Base-by-base conservation (phyloP, 2,888 invertebrate species). In the Philhelius pedissequus region DNA sequence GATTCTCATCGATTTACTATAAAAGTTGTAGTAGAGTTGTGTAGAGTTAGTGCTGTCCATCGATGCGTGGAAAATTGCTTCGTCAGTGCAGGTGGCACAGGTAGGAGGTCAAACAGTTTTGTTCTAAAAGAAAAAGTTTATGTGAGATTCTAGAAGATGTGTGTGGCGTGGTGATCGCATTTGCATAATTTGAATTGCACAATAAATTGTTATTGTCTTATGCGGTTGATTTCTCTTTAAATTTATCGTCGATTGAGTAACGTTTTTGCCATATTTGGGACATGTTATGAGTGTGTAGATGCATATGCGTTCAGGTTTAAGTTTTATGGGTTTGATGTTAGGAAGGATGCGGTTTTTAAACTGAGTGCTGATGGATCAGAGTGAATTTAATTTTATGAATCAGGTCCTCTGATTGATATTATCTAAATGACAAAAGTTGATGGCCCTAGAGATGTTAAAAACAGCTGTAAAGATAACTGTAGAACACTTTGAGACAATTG, bases 41-140 rank as follows among this genome's bases (percentile, higher is more conserved):
- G 22, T 20, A 20, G 8, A 0, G 20, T 5, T 22, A 13, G 2
- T 22, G 45, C 27, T 79, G 75, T 58, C 35, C 52, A 79, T 43
- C 79, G 70, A 66, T 83, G 70, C 79, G 66, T 79, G 83, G 75
- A 74, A 50, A 71, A 79, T 84, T 70, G 32, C 52, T 22, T 40
- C 48, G 48, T 54, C 15, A 22, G 38, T 32, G 45, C 71, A 64
- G 82, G 82, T 77, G 68, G 68, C 48, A 48, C 9, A 11, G 52
- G 30, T 38, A 43, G 13, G 30, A 20, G 60, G 45, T 60, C 40
- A 54, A 52, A 70, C 22, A 27, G 56, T 52, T 76, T 40, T 43
- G 20, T 58, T 25, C 15, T 38, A 25, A 52, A 68, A 76, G 50
- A 30, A 50, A 43, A 64, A 58, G 35, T 58, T 58, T 58, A 58